Percentiles rank a stretch among this genome's conserved stretches.
These are phyloP conservation scores for Temnothorax longispinosus DNA, from an alignment of 1,140 invertebrate species.

Conservation along the genomic window DNA sequence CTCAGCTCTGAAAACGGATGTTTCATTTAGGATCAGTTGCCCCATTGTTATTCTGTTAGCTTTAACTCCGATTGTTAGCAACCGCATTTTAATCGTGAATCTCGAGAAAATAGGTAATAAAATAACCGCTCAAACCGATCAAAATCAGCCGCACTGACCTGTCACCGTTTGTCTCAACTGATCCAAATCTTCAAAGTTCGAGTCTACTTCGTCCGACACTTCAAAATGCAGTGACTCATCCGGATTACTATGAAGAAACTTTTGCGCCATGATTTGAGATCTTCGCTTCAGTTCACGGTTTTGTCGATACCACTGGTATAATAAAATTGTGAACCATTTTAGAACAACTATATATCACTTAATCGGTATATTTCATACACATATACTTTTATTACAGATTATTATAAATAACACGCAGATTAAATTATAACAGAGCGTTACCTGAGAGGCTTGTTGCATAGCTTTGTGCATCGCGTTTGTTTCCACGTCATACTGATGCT, in stretches of 20 bases:
- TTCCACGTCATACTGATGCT: constrained; percentile 90
- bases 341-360: not conserved
- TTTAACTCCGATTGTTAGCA: not conserved
- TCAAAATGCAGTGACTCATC: constrained; percentile 79
- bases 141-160: constrained; percentile 75
- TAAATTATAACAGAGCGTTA: constrained; percentile 58
- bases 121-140: not conserved
- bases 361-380: not conserved
- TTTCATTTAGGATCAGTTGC: not conserved
- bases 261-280: constrained; percentile 88
- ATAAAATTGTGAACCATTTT: constrained; percentile 70
- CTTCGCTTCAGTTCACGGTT: constrained; percentile 89
- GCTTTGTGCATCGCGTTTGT: constrained; percentile 89
- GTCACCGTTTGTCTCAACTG: constrained; percentile 89
- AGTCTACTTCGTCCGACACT: constrained; percentile 85
- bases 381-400: not conserved
- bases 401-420: not conserved
- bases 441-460: constrained; percentile 86
- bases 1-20: constrained; percentile 86
- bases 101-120: not conserved
- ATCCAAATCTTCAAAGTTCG: constrained; percentile 89
- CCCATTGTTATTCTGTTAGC: not conserved
- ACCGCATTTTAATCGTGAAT: not conserved
- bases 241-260: constrained; percentile 83
- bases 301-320: constrained; percentile 91